Evolutionary conservation across 2,113 vertebrate species (phyloP), one percentile per base, ranked within the genome.

Genomic region (Pedetes capensis): DNA sequence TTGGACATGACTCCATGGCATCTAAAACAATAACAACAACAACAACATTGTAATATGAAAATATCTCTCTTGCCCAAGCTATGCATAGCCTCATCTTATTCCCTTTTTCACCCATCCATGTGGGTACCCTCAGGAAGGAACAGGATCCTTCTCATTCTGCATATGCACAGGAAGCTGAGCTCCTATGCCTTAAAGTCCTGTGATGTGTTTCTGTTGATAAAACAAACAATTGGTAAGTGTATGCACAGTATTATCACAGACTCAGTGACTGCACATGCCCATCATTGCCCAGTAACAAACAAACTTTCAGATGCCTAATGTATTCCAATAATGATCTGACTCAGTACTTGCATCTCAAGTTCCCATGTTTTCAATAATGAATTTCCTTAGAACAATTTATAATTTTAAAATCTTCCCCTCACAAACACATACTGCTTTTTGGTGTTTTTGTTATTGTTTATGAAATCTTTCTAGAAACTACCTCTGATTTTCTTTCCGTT

Each of bases 381-480:
- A 22, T 34, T 86, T 91, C 80, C 57, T 83, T 68, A 44, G 71
- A 95, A 82, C 0, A 22, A 37, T 37, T 16, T 18, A 92, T 74
- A 3, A 11, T 49, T 93, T 96, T 91, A 82, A 53, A 75, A 88
- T 27, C 34, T 75, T 90, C 13, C 74, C 71, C 0, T 68, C 29
- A 78, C 25, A 29, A 34, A 55, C 4, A 83, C 5, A 55, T 55
- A 42, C 6, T 18, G n/a, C 0, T 68, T 72, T 89, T 95, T 29
- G n/a, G n/a, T n/a, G n/a, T n/a, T 64, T 18, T 18, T 64, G 2
- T 17, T 87, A 2, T 51, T 87, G 0, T 55, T 95, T 92, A 74
- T 66, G 86, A 80, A 95, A 89, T 0, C 18, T 75, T 93, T 91
- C 14, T 32, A 83, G n/a, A 94, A 95, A 71, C 5, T 92, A 16